phyloP scores from a whole-genome alignment of 1,140 invertebrate species.

The Reticulitermes speratus region DNA sequence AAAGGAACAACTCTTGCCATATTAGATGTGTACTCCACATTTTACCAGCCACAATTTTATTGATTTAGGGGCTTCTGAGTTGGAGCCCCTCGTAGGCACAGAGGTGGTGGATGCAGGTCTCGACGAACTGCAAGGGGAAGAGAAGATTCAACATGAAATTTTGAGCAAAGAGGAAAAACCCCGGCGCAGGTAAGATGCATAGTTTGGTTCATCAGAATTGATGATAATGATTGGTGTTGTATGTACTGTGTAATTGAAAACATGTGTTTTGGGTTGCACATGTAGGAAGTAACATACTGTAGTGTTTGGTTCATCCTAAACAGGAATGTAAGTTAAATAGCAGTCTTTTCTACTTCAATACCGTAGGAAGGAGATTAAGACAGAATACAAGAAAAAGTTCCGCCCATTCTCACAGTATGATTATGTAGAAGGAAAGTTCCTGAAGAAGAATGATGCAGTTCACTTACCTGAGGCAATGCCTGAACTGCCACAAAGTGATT shows the following conservation, averaged over 20 bases:
- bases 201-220: background rate
- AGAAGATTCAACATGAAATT: slow-evolving; percentile 46
- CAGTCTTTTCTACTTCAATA: background rate
- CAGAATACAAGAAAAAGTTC: slow-evolving; percentile 78
- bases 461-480: slow-evolving; percentile 20
- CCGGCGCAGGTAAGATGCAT: slow-evolving; percentile 35
- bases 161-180: slow-evolving; percentile 42
- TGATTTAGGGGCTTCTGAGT: slow-evolving; percentile 56
- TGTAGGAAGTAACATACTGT: too few relatives aligned
- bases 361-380: slow-evolving; percentile 53
- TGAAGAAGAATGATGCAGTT: slow-evolving; percentile 46
- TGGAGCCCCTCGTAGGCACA: slow-evolving; percentile 76
- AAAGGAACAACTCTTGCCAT: too few relatives aligned
- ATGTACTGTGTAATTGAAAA: too few relatives aligned
- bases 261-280: too few relatives aligned
- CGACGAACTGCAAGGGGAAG: slow-evolving; percentile 55
- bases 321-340: too few relatives aligned
- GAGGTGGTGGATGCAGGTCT: slow-evolving; percentile 43
- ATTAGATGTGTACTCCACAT: background rate
- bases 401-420: slow-evolving; percentile 79
- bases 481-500: slow-evolving; percentile 45
- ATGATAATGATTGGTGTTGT: too few relatives aligned
- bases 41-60: slow-evolving; percentile 10
- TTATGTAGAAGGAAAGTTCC: slow-evolving; percentile 71
- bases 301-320: too few relatives aligned